These are phyloP conservation scores for Aricia agestis DNA, from an alignment of 1,140 invertebrate genomes.

Conservation along the genomic window DNA sequence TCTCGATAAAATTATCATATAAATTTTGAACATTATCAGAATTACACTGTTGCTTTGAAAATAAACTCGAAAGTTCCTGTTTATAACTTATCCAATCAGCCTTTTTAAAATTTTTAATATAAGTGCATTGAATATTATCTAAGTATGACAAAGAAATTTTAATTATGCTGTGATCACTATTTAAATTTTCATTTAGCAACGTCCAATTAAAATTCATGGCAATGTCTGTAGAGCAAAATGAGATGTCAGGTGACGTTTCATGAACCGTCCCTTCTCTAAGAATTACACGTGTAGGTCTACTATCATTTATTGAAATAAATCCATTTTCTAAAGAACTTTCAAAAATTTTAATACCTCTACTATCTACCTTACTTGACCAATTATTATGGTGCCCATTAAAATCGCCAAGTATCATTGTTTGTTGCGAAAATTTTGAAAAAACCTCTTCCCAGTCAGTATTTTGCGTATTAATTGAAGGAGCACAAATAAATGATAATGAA, in stretches of 20 bases:
- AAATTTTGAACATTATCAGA: too few relatives aligned
- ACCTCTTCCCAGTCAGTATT: too few relatives aligned
- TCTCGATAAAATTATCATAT: too few relatives aligned
- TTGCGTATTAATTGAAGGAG: too few relatives aligned
- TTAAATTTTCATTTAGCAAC: constrained; percentile 25
- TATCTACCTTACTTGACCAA: constrained; percentile 15
- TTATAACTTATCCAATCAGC: too few relatives aligned
- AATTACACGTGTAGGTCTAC: not conserved
- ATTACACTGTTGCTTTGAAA: too few relatives aligned
- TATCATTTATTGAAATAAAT: constrained; percentile 16
- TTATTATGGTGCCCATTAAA: constrained; percentile 12
- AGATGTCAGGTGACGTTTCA: constrained; percentile 24
- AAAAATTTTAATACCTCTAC: constrained; percentile 14
- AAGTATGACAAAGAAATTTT: constrained; percentile 18
- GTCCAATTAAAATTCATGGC: not conserved
- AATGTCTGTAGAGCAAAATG: constrained; percentile 7
- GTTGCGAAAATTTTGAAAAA: too few relatives aligned
- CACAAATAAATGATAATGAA: too few relatives aligned
- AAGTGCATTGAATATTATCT: too few relatives aligned
- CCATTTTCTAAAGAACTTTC: constrained; percentile 13
- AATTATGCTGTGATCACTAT: constrained; percentile 35
- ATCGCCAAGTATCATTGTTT: too few relatives aligned
- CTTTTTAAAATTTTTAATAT: too few relatives aligned
- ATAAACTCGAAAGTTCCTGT: too few relatives aligned
- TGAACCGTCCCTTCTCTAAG: not conserved